Evolutionary conservation across 2,797 vertebrate species (phyloP), one percentile per base, ranked within the genome.

Genomic region (Hephaestus fuliginosus): DNA sequence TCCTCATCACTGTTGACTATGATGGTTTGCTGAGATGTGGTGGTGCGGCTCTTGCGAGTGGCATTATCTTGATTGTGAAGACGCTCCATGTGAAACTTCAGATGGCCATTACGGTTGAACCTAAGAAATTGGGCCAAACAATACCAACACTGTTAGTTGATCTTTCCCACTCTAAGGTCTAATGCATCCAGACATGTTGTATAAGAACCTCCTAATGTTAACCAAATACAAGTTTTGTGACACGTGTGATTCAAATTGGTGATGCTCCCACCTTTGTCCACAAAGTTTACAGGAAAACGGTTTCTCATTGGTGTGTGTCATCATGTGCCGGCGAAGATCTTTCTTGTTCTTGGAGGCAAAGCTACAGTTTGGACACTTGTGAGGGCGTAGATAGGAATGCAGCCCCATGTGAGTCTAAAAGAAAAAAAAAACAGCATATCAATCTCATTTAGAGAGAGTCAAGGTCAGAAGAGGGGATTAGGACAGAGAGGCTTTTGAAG

Each of bases 321-420:
- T 96, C 93, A 96, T 94, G 89, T 99, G 98, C 53, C 98, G 96
- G 22, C 98, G 96, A 75, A 99, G 94, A 86, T 99, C 98, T 89
- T 99, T 99, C 93, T 99, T 99, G 95, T 99, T 99, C 93, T 98
- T 99, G 80, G 98, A 99, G 82, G 98, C 98, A 0, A 99, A 99
- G 92, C 97, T 99, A 93, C 98, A 99, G 90, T 94, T 97, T 60
- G 91, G 93, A 90, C 98, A 99, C 92, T 99, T 99, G 93, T 99
- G 98, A 20, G 98, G 98, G 43, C 98, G 96, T 3, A 99, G 95
- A 89, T 96, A 97, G 2, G 97, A 96, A 13, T 99, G 98, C 82
- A 96, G 95, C 2, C 78, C 95, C 98, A 98, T 98, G 93, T 99
- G 98, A 86, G 84, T 91, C 98, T 99, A 83, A 11, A 15, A 70